Evolutionary conservation across 2,888 invertebrate genomes (phyloP).

Genomic region (Drosophila basisetae): DNA sequence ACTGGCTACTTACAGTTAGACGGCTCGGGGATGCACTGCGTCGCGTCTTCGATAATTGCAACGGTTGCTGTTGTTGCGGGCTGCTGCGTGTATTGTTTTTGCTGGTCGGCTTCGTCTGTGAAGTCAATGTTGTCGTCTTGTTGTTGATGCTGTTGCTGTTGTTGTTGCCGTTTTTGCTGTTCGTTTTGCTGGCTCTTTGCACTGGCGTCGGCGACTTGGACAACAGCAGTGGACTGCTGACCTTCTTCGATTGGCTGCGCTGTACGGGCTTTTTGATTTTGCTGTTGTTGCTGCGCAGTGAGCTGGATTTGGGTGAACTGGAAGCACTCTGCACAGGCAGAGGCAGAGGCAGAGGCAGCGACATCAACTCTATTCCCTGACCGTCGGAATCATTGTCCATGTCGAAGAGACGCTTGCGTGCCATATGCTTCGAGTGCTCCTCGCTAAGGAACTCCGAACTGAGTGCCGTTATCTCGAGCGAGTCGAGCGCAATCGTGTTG

Average conservation of each 20-base stretch:
- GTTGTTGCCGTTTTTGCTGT: slow-evolving; percentile 11
- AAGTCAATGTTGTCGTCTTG: background rate
- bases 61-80: slow-evolving; percentile 14
- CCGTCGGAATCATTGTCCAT: slow-evolving; percentile 16
- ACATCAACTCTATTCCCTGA: background rate
- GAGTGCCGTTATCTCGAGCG: slow-evolving; percentile 20
- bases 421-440: slow-evolving; percentile 7
- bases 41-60: slow-evolving; percentile 23
- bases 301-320: slow-evolving; percentile 40
- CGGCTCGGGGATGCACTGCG: slow-evolving; percentile 42
- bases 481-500: slow-evolving; percentile 3
- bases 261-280: slow-evolving; percentile 21
- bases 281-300: slow-evolving; percentile 30
- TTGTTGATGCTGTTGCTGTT: background rate
- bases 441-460: slow-evolving; percentile 9
- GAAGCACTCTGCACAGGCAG: slow-evolving; percentile 13
- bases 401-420: slow-evolving; percentile 58
- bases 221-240: slow-evolving; percentile 1
- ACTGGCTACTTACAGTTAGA: slow-evolving; percentile 41
- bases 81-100: slow-evolving; percentile 2
- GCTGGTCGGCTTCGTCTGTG: background rate
- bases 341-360: slow-evolving; percentile 8
- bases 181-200: background rate
- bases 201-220: slow-evolving; percentile 20
- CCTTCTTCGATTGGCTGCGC: slow-evolving; percentile 6